Base-by-base conservation (phyloP, 1,140 invertebrate genomes). In the Heliconius eleuchia region DNA sequence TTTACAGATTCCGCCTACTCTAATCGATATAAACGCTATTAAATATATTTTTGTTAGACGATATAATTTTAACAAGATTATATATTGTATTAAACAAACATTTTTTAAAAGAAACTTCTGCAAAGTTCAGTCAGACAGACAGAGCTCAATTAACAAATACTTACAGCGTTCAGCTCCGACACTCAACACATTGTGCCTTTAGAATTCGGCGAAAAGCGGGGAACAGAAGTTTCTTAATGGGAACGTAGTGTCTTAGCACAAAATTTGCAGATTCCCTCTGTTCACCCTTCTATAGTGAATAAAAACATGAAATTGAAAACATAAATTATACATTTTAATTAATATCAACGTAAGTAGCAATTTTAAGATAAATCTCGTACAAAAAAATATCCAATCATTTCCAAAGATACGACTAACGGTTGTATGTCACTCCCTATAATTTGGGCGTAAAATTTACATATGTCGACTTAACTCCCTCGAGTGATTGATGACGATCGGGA, bases 401-500 rank as follows among this genome's bases (percentile, higher is more conserved):
- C 55, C n/a, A 30, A 66, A 66, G 60, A 66, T 66, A 66, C 13
- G 27, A 27, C 60, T 30, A 66, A 34, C 76, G 42, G 80, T 82
- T 7, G 37, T 72, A 72, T 72, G 71, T 72, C 82, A 83, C 86
- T 88, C 83, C 84, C 86, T 85, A 88, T 90, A 92, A 91, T 90
- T 91, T 88, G 81, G 73, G 84, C 83, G 83, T 83, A 83, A 90
- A 91, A 92, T 92, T 92, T 92, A 92, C 91, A 92, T 92, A 89
- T 92, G 91, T 92, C 90, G 91, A 92, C 90, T 92, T 92, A 92
- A 89, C 88, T 88, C 89, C 87, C 87, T 86, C 76, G 82, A 78
- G 88, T 92, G 90, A 92, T 92, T 92, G 91, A 92, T 92, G 89
- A 88, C 85, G 80, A 85, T 88, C 77, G 85, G 88, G 86, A 90